Evolutionary conservation across 1,140 invertebrate genomes (phyloP).

Genomic region (Calliopsis andreniformis): DNA sequence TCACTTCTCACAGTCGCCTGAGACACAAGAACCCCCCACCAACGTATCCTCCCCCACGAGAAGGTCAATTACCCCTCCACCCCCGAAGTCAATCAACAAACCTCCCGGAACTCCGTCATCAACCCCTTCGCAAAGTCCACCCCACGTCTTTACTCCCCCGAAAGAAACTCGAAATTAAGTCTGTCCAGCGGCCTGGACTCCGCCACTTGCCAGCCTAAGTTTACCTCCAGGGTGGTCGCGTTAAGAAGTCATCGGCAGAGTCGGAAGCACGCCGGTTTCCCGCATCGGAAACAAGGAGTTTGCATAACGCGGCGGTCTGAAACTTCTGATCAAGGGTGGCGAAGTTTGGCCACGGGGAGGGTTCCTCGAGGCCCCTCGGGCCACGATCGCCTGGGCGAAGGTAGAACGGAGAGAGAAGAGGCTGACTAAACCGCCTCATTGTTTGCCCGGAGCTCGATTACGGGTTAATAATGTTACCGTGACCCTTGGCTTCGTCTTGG

Average conservation of each 20-base stretch:
- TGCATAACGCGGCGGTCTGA: slow-evolving; percentile 40
- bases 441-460: slow-evolving; percentile 67
- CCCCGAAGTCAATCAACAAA: too few species aligned
- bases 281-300: slow-evolving; percentile 54
- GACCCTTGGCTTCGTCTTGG: slow-evolving; percentile 44
- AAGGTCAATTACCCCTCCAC: too few species aligned
- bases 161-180: slow-evolving; percentile 19
- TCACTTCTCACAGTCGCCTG: too few species aligned
- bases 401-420: not conserved
- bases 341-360: slow-evolving; percentile 48
- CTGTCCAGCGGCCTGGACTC: slow-evolving; percentile 8
- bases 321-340: slow-evolving; percentile 57
- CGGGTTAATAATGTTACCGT: slow-evolving; percentile 67
- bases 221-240: not conserved
- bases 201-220: not conserved
- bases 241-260: slow-evolving; percentile 24
- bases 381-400: slow-evolving; percentile 26
- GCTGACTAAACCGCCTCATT: slow-evolving; percentile 55
- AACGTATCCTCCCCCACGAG: too few species aligned
- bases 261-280: slow-evolving; percentile 22
- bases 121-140: too few species aligned
- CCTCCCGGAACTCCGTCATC: too few species aligned
- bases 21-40: too few species aligned
- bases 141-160: too few species aligned
- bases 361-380: slow-evolving; percentile 31